Base-by-base conservation (phyloP, 2,113 vertebrate species). In the Syngnathus typhle region DNA sequence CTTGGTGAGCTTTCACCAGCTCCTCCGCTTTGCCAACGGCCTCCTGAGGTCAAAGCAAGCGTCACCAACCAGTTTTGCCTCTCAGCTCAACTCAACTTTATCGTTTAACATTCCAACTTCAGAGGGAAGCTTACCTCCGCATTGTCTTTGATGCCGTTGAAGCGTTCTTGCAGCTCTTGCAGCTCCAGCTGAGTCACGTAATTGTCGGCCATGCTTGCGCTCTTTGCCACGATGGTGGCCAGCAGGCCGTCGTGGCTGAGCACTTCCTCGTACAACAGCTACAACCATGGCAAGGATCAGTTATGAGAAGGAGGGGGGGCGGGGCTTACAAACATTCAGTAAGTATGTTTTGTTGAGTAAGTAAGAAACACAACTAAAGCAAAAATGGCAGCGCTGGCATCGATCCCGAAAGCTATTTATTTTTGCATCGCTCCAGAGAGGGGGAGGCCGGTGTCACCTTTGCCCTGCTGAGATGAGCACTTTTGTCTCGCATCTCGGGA, bases 121-220 rank as follows among this genome's bases (percentile, higher is more conserved):
- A 11, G 41, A 11, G 41, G 41, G 10, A 1, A 12, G 3, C 15
- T 43, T 93, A 98, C 96, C 94, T 90, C 92, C 0, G 93, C 87
- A 64, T 85, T 92, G 62, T 94, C 93, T 88, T 90, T 93, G 81
- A 95, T 82, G 0, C 82, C 69, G 32, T 82, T 89, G 65, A 96
- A 98, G 5, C 93, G 93, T 63, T 98, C 97, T 75, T 94, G 94
- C 54, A 99, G 92, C n/a, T 99, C 96, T 67, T 98, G 96, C 21
- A 95, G 90, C 76, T 99, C 97, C 67, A 96, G 84, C 19, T 96
- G 94, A 67, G 94, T 91, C 71, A 94, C 93, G 1, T 93, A 94
- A 79, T 96, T 93, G 49, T 98, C 95, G 1, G 92, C 83, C 86
- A 99, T 95, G n/a, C 89, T 89, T 16, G 85, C 88, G 54, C 94